A percentile compares a stretch with the other conserved stretches of the same genome.
These are phyloP conservation scores for Xylocampa areola DNA, from an alignment of 2,888 invertebrate species.

Conservation along the genomic window DNA sequence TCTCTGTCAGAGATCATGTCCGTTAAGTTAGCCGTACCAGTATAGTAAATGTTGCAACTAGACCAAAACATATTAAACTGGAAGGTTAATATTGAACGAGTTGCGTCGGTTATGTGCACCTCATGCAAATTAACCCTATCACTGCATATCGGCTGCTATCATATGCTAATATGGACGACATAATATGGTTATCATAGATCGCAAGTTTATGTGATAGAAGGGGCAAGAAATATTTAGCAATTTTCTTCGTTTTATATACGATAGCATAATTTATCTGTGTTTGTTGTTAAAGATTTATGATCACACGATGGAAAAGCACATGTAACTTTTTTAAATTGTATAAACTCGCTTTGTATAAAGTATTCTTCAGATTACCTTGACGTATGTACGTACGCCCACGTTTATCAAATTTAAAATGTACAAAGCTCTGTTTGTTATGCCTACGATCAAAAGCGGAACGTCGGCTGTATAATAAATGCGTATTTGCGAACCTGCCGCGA, in stretches of 20 bases:
- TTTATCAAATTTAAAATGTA: constrained; percentile 24
- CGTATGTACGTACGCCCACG: background rate
- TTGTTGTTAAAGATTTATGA: constrained; percentile 15
- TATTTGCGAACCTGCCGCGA: constrained; percentile 13
- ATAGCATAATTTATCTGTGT: constrained; percentile 5
- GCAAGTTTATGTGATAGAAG: constrained; percentile 21
- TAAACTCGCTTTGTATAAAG: background rate
- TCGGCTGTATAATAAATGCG: constrained; percentile 19
- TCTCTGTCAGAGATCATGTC: background rate
- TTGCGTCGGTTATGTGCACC: constrained; percentile 30
- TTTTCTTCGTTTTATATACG: constrained; percentile 11
- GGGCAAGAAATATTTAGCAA: constrained; percentile 19
- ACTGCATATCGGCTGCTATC: constrained; percentile 5
- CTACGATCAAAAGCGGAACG: constrained; percentile 6
- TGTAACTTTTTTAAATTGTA: constrained; percentile 1
- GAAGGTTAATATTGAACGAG: constrained; percentile 24
- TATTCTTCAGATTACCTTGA: too few species aligned
- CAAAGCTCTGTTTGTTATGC: constrained; percentile 22
- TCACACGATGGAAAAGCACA: constrained; percentile 10
- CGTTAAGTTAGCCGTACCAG: background rate
- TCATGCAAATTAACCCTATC: constrained; percentile 37
- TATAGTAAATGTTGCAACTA: constrained; percentile 3
- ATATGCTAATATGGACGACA: constrained; percentile 1
- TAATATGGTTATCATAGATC: constrained; percentile 6
- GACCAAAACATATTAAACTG: constrained; percentile 34